Conservation (phyloP, 2,113 vertebrate genomes). For the Ictalurus punctatus region DNA sequence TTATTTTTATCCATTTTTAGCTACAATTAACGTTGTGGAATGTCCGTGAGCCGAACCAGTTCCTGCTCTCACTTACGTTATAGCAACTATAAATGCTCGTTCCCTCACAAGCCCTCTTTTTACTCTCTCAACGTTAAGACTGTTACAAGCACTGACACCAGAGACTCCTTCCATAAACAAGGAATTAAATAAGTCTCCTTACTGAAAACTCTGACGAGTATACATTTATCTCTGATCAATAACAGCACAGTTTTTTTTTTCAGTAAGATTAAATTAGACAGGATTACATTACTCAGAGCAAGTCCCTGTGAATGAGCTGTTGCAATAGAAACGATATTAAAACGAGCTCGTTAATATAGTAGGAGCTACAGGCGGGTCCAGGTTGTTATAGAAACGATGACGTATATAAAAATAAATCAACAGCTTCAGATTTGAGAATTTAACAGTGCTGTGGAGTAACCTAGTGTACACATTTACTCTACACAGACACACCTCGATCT, state of each 20-base stretch:
- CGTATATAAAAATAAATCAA: background rate
- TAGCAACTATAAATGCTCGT: too few species aligned
- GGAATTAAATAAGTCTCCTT: background rate
- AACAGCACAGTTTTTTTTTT: background rate
- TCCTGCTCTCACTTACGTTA: too few species aligned
- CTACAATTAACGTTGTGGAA: too few species aligned
- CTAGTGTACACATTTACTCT: background rate
- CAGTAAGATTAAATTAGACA: too few species aligned
- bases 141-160: too few species aligned
- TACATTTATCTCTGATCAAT: background rate
- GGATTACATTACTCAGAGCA: background rate
- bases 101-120: too few species aligned
- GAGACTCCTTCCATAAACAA: too few species aligned
- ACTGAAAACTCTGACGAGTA: background rate
- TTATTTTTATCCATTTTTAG: too few species aligned
- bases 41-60: too few species aligned
- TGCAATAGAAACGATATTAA: background rate
- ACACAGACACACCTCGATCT: slow-evolving; percentile 51
- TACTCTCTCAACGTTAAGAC: too few species aligned
- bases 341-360: background rate
- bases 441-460: background rate
- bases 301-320: background rate
- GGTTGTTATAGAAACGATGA: background rate
- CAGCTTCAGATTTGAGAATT: background rate
- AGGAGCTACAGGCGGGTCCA: background rate